These are phyloP conservation scores for Isichthys henryi DNA, from an alignment of 2,113 vertebrate species.

Conservation along the genomic window DNA sequence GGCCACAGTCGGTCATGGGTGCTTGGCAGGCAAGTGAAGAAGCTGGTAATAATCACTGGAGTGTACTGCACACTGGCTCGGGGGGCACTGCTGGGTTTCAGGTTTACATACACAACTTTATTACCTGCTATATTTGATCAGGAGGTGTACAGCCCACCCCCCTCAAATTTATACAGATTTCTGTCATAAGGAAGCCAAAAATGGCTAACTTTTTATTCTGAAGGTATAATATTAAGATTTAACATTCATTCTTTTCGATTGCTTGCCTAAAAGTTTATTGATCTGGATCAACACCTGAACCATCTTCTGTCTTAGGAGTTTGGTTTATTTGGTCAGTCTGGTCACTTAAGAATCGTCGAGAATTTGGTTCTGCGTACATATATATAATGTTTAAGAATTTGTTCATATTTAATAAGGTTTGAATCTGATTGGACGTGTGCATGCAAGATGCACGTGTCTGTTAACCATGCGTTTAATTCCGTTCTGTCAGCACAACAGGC, in stretches of 20 bases:
- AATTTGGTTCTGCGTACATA: not conserved
- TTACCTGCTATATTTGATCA: not conserved
- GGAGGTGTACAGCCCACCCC: not conserved
- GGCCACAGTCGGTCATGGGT: constrained; percentile 27
- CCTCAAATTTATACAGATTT: not conserved
- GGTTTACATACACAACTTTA: not conserved
- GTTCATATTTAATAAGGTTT: not conserved
- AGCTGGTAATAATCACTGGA: constrained; percentile 15
- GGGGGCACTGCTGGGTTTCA: not conserved
- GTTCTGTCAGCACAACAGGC: not conserved
- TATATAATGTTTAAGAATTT: not conserved
- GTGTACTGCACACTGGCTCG: not conserved
- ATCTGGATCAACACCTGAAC: not conserved
- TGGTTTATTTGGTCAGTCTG: not conserved
- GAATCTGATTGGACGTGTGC: not conserved
- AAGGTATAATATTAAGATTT: not conserved
- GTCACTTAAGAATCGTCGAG: not conserved
- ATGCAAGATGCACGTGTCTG: not conserved
- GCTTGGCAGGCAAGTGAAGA: constrained; percentile 19
- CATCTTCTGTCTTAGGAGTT: not conserved
- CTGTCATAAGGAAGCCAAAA: not conserved
- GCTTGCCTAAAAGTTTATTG: too few species aligned
- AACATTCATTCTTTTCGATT: not conserved
- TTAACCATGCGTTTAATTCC: not conserved
- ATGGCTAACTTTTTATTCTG: not conserved